A percentile compares a stretch with the other conserved stretches of the same genome.
These are phyloP conservation scores for Carpatolechia fugitivella DNA, from an alignment of 2,888 invertebrate genomes.

Conservation along the genomic window DNA sequence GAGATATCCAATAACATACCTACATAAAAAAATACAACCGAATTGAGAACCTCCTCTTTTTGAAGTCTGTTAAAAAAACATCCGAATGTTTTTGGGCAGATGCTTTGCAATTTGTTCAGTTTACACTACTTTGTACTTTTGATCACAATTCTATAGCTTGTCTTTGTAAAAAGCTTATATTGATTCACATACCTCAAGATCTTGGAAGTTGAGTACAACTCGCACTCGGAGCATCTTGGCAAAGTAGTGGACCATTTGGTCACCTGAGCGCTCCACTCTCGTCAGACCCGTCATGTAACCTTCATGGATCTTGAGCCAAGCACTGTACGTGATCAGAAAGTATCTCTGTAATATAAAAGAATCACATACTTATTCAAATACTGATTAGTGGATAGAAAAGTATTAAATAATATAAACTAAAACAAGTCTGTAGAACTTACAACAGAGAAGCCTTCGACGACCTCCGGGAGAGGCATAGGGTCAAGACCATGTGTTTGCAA, in stretches of 20 bases:
- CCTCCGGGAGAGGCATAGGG: conserved; percentile 68
- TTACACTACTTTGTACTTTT: too few relatives aligned
- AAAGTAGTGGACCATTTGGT: conserved; percentile 66
- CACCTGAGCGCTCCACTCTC: conserved; percentile 64
- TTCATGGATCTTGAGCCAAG: conserved; percentile 65
- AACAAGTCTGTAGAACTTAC: conserved; percentile 56
- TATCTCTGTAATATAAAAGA: conserved; percentile 45
- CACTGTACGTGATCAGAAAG: conserved; percentile 70
- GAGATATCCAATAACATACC: too few relatives aligned
- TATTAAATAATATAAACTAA: too few relatives aligned
- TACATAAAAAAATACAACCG: too few relatives aligned
- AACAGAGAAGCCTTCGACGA: conserved; percentile 67
- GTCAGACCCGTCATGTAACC: conserved; percentile 70
- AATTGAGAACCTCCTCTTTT: too few relatives aligned
- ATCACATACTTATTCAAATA: too few relatives aligned
- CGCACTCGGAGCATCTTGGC: conserved; percentile 68
- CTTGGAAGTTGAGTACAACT: conserved; percentile 54
- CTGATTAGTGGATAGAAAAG: too few relatives aligned
- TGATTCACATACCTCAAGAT: conserved; percentile 48
- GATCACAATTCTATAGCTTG: too few relatives aligned
- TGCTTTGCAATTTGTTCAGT: too few relatives aligned
- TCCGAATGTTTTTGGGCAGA: too few relatives aligned
- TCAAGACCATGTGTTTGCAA: conserved; percentile 66
- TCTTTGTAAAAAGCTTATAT: too few relatives aligned
- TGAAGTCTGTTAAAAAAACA: too few relatives aligned